Conservation (phyloP, 2,113 vertebrate species). For the Strix aluco region DNA sequence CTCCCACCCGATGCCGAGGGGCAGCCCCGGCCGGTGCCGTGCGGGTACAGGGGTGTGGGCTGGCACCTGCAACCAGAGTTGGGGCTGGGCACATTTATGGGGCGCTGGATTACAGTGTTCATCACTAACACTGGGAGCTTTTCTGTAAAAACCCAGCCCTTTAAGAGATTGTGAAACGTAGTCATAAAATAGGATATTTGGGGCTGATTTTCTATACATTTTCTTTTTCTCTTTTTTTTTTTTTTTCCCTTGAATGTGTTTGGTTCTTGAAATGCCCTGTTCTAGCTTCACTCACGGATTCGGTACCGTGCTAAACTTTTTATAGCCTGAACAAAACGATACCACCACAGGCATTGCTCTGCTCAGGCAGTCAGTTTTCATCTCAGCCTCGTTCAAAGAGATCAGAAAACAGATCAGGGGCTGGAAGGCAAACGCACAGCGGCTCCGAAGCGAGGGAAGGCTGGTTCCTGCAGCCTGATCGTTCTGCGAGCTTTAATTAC, state of each 20-base stretch:
- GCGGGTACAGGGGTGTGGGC: accelerated
- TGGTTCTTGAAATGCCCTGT: neutral
- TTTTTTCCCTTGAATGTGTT: neutral
- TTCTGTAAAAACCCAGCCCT: slow-evolving; percentile 40
- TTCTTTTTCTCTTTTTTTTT: neutral
- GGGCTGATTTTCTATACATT: neutral
- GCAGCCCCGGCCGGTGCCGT: accelerated
- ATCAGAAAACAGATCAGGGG: neutral
- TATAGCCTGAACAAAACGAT: neutral
- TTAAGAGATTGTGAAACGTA: slow-evolving; percentile 26
- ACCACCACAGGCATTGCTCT: neutral
- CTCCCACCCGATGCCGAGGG: accelerated
- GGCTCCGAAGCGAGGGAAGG: accelerated
- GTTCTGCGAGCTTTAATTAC: accelerated
- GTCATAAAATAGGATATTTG: neutral
- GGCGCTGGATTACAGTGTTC: neutral
- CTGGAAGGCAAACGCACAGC: neutral
- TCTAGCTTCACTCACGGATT: neutral
- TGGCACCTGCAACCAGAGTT: neutral
- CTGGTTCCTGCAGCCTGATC: neutral
- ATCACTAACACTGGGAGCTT: slow-evolving; percentile 1
- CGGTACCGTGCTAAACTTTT: neutral
- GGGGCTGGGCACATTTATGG: neutral
- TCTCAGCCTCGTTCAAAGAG: neutral
- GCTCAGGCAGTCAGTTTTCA: neutral